phyloP scores from a whole-genome alignment of 2,113 vertebrate genomes.

The Syngnathus floridae region DNA sequence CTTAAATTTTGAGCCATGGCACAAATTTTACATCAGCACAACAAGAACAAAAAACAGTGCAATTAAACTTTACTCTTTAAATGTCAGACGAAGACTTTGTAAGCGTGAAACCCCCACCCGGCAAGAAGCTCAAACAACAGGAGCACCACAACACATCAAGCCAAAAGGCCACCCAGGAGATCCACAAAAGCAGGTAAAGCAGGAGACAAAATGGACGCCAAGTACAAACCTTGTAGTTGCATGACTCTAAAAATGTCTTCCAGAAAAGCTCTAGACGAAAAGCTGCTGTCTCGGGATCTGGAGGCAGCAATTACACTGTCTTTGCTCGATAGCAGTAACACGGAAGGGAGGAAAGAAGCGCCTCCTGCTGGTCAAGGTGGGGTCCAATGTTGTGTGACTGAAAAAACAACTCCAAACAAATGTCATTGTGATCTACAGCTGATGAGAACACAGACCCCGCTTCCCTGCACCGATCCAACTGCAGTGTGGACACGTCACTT shows the following conservation, averaged over 20 bases:
- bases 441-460: slow-evolving; percentile 47
- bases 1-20: no score
- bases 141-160: slow-evolving; percentile 60
- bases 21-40: no score
- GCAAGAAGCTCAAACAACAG: slow-evolving; percentile 75
- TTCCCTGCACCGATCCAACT: slow-evolving; percentile 68
- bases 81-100: slow-evolving; percentile 84
- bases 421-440: neutral
- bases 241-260: neutral
- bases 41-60: neutral
- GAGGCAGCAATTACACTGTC: slow-evolving; percentile 85
- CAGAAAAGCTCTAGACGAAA: slow-evolving; percentile 79
- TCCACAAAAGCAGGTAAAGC: slow-evolving; percentile 69
- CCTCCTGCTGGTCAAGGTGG: slow-evolving; percentile 33
- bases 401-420: neutral
- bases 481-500: slow-evolving; percentile 70
- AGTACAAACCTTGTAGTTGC: neutral
- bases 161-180: slow-evolving; percentile 46
- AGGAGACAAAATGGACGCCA: neutral
- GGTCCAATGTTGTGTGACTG: neutral
- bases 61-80: neutral
- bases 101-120: slow-evolving; percentile 63
- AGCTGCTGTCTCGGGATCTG: slow-evolving; percentile 76
- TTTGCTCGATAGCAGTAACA: slow-evolving; percentile 32
- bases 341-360: slow-evolving; percentile 5